Evolutionary conservation across 2,113 vertebrate species (phyloP).

Genomic region (Danionella cerebrum): DNA sequence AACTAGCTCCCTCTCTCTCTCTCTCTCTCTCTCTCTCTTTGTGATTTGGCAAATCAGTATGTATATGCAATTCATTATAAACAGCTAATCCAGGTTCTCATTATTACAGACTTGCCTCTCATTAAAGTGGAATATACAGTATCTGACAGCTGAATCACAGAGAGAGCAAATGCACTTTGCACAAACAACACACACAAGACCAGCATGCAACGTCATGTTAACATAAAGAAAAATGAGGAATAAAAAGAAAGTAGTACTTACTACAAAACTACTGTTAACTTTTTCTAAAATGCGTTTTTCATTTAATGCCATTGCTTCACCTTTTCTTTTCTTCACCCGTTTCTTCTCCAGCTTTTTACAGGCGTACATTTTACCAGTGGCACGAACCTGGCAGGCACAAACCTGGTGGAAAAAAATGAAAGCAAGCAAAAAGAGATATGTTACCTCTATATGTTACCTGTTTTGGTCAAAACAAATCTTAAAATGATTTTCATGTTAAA

Average conservation of each 20-base stretch:
- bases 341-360: slow-evolving; percentile 89
- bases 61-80: neutral
- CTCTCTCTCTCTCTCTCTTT: neutral
- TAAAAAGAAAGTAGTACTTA: slow-evolving; percentile 49
- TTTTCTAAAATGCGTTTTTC: slow-evolving; percentile 86
- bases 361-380: slow-evolving; percentile 84
- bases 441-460: too few relatives aligned
- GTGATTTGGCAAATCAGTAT: neutral
- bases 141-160: neutral
- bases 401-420: slow-evolving; percentile 56
- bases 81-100: neutral
- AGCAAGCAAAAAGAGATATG: neutral
- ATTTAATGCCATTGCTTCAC: slow-evolving; percentile 81
- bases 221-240: slow-evolving; percentile 6
- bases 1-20: neutral
- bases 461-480: too few relatives aligned
- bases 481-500: too few relatives aligned
- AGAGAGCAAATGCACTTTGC: neutral
- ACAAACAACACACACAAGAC: slow-evolving; percentile 13
- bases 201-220: slow-evolving; percentile 2
- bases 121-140: neutral
- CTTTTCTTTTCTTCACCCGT: slow-evolving; percentile 84
- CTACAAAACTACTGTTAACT: slow-evolving; percentile 83
- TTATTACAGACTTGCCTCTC: neutral
- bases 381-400: slow-evolving; percentile 82